A percentile compares a stretch with the other conserved stretches of the same genome.
These are phyloP conservation scores for Torymus tubicola DNA, from an alignment of 2,888 invertebrate genomes.

Conservation along the genomic window DNA sequence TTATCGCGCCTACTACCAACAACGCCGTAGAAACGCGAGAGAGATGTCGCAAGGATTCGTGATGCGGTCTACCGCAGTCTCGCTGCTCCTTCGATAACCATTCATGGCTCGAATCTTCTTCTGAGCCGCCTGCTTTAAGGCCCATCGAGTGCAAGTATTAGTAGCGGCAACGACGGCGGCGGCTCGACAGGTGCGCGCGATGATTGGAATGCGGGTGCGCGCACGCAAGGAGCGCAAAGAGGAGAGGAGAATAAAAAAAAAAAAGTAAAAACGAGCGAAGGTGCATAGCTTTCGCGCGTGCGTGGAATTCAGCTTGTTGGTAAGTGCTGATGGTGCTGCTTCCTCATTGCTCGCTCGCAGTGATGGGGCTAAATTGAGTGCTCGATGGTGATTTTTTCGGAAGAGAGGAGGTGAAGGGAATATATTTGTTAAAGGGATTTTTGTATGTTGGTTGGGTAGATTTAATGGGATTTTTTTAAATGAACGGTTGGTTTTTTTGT, in stretches of 20 bases:
- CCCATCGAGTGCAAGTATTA: slow-evolving; percentile 12
- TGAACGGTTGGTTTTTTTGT: too few species aligned
- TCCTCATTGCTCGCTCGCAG: too few species aligned
- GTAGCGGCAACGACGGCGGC: background rate
- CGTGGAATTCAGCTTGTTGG: too few species aligned
- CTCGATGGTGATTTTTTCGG: too few species aligned
- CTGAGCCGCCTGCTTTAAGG: slow-evolving; percentile 6
- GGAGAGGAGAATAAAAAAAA: background rate
- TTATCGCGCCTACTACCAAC: too few species aligned
- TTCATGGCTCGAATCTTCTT: slow-evolving; percentile 47
- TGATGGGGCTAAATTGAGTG: too few species aligned
- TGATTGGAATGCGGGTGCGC: slow-evolving; percentile 36
- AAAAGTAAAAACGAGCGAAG: slow-evolving; percentile 3
- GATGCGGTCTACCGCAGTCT: slow-evolving; percentile 23
- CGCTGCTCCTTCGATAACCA: slow-evolving; percentile 33
- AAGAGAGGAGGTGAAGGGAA: too few species aligned
- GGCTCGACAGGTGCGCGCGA: background rate
- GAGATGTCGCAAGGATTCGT: slow-evolving; percentile 32
- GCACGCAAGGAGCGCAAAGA: background rate
- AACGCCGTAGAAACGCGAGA: background rate
- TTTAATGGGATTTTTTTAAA: too few species aligned
- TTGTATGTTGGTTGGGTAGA: too few species aligned
- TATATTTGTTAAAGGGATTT: too few species aligned
- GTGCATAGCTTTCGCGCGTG: background rate
- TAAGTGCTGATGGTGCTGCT: too few species aligned